A percentile compares a stretch with the other conserved stretches of the same genome.
Evolutionary conservation across 2,113 vertebrate species (phyloP).

Genomic region (Leucosticte australis): DNA sequence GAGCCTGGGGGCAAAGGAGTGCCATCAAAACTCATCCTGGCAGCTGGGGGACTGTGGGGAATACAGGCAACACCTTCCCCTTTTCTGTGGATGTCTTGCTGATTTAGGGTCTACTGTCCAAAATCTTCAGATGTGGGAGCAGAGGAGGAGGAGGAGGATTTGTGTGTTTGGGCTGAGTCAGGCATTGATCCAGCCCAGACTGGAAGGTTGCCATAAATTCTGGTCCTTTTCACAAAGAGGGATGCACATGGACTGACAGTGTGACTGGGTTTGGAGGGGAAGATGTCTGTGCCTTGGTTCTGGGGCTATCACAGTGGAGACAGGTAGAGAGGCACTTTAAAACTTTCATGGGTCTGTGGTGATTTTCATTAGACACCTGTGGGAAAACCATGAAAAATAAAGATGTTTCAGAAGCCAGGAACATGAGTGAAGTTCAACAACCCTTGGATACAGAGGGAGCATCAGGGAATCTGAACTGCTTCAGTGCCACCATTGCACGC

Average conservation of each 20-base stretch:
- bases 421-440: background rate
- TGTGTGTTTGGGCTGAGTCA: background rate
- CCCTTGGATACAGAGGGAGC: background rate
- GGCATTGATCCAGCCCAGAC: background rate
- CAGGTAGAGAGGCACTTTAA: background rate
- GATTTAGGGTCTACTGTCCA: background rate
- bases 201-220: background rate
- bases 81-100: background rate
- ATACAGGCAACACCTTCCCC: background rate
- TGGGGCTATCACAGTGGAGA: background rate
- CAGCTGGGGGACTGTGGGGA: background rate
- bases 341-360: background rate
- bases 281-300: background rate
- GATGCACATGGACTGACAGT: rapidly evolving
- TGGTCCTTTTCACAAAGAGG: background rate
- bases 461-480: background rate
- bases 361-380: background rate
- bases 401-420: background rate
- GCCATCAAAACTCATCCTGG: rapidly evolving
- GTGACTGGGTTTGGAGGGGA: background rate
- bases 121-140: rapidly evolving
- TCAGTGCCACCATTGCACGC: background rate
- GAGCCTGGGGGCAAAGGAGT: background rate
- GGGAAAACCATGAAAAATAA: background rate
- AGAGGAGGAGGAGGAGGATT: rapidly evolving